These are phyloP conservation scores for Phalloptychus januarius DNA, from an alignment of 2,797 vertebrate genomes.

Conservation along the genomic window DNA sequence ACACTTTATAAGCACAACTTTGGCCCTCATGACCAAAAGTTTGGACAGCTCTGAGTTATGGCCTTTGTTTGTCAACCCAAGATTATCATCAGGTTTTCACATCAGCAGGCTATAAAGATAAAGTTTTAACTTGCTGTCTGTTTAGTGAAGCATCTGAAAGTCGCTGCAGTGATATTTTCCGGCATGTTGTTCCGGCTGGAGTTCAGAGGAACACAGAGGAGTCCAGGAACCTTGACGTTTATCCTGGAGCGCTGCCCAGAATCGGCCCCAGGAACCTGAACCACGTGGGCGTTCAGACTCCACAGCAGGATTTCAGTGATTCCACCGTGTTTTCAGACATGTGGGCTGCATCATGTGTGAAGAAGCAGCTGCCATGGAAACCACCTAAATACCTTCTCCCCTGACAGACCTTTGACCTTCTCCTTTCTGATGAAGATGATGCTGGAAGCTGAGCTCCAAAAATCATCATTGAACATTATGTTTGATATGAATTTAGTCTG, in stretches of 20 bases:
- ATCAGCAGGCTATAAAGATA: neutral
- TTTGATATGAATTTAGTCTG: neutral
- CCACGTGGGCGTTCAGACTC: conserved; percentile 50
- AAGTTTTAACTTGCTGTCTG: neutral
- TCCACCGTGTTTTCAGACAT: conserved; percentile 1
- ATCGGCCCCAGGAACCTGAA: conserved; percentile 33
- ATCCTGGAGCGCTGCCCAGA: conserved; percentile 37
- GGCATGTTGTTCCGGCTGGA: neutral
- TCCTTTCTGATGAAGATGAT: conserved; percentile 17
- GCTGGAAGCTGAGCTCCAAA: conserved; percentile 8
- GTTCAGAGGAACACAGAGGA: neutral
- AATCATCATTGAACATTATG: neutral
- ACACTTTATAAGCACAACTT: neutral
- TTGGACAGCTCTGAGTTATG: neutral
- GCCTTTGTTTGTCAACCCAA: neutral
- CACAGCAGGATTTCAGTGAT: neutral
- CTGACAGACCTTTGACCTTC: conserved; percentile 40
- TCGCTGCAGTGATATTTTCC: neutral
- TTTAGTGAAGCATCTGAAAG: neutral
- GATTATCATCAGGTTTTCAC: neutral
- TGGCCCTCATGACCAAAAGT: neutral
- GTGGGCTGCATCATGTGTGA: conserved; percentile 52
- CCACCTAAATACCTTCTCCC: conserved; percentile 38
- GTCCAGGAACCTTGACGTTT: neutral
- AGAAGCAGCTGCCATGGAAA: conserved; percentile 58